These are phyloP conservation scores for Neogale vison DNA, from an alignment of 2,113 vertebrate genomes.

Conservation along the genomic window DNA sequence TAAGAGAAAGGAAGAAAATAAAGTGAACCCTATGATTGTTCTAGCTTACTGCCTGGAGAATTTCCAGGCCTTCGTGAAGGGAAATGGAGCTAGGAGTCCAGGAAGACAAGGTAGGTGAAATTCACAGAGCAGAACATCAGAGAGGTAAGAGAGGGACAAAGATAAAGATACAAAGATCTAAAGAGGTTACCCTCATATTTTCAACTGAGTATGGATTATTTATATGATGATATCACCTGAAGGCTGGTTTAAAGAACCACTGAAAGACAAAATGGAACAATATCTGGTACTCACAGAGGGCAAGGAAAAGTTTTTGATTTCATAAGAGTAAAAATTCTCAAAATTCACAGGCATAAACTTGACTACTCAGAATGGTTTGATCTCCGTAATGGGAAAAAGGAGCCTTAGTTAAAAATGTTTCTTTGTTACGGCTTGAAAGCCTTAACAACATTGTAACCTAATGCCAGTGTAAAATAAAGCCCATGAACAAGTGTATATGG, in stretches of 20 bases:
- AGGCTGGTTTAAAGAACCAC: neutral
- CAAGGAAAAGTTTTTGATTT: neutral
- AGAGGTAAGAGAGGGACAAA: neutral
- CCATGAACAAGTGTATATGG: neutral
- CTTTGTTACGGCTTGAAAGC: neutral
- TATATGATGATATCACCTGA: neutral
- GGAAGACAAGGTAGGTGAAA: neutral
- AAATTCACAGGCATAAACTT: neutral
- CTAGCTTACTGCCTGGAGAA: neutral
- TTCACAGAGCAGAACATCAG: neutral
- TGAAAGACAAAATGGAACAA: neutral
- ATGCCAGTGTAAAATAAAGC: neutral
- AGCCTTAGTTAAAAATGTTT: neutral
- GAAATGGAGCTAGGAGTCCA: neutral
- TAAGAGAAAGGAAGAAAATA: neutral
- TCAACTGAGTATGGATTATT: neutral
- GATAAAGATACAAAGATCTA: neutral
- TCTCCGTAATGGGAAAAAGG: neutral
- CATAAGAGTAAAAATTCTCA: neutral
- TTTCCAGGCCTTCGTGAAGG: neutral
- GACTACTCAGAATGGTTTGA: neutral
- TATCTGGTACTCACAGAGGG: neutral
- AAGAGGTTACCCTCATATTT: neutral
- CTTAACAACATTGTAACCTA: neutral
- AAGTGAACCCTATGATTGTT: neutral